These are phyloP conservation scores for Brotula barbata DNA, from an alignment of 2,797 vertebrate genomes.

Conservation along the genomic window DNA sequence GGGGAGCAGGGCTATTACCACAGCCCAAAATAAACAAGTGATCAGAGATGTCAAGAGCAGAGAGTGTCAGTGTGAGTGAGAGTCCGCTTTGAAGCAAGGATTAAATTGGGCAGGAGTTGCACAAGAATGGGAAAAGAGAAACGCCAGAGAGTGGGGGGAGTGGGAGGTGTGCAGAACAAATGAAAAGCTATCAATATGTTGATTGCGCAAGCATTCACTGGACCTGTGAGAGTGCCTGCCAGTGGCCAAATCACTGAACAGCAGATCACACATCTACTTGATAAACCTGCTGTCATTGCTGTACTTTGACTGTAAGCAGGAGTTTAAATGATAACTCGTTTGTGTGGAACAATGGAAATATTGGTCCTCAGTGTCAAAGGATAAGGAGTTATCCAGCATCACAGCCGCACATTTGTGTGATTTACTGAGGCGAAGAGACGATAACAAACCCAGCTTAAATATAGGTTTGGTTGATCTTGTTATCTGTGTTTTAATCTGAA, in stretches of 20 bases:
- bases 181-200: background rate
- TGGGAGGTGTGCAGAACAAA: conserved; percentile 14
- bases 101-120: conserved; percentile 14
- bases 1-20: conserved; percentile 27
- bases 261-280: conserved; percentile 43
- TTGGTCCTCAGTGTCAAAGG: conserved; percentile 35
- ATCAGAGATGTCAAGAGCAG: conserved; percentile 38
- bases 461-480: conserved; percentile 2
- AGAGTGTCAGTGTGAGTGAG: conserved; percentile 18
- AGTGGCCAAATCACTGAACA: conserved; percentile 34
- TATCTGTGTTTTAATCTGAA: background rate
- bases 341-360: too few relatives aligned
- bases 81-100: conserved; percentile 31
- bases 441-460: background rate
- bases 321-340: too few relatives aligned
- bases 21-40: conserved; percentile 55
- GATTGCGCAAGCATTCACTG: conserved; percentile 21
- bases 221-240: conserved; percentile 15
- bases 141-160: background rate
- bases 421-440: conserved; percentile 7
- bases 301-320: conserved; percentile 28
- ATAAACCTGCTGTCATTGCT: conserved; percentile 14
- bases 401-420: conserved; percentile 11
- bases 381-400: conserved; percentile 16
- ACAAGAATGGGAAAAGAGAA: conserved; percentile 6